Evolutionary conservation across 2,888 invertebrate genomes (phyloP), one percentile per base, ranked within the genome.

Genomic region (Cantharis rustica): DNA sequence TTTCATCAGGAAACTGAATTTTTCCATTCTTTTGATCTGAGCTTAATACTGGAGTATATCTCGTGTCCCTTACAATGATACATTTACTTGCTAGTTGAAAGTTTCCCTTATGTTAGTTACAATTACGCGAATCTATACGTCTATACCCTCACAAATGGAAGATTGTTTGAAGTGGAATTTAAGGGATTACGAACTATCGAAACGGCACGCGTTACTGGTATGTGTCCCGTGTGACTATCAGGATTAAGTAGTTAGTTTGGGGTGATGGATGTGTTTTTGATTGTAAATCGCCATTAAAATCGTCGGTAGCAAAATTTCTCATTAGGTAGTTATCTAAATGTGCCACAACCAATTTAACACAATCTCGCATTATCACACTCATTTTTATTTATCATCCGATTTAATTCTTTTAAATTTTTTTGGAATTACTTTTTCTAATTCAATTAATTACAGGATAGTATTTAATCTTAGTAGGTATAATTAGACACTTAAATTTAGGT

Each of bases 131-230:
- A 72, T 71, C 61, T 61, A 71, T 62, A 11, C 17, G 64, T 66
- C 31, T 69, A 16, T 63, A 26, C 74, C 69, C 69, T 75, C 68
- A 27, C 23, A n/a, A 20, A 66, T 20, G 20, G 64, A 26, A 68
- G 73, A 76, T 72, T 78, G 74, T 79, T 79, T 76, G 78, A 73
- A 80, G 80, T 77, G 79, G 79, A 75, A 80, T 80, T 77, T 77
- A 47, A 74, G 76, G 77, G 80, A 80, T 80, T 80, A 80, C 23
- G 72, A 68, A 72, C 73, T 75, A 75, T 79, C 75, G 72, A 74
- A 68, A 64, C 70, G 79, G 68, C 80, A 79, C 80, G 80, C 74
- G 79, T 71, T 62, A 15, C 72, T 16, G 71, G 69, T 75, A 78
- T 72, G 69, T 27, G 73, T 79, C 80, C 76, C 79, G 72, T 75